Base-by-base conservation (phyloP, 2,797 vertebrate species). In the Mastacembelus armatus region DNA sequence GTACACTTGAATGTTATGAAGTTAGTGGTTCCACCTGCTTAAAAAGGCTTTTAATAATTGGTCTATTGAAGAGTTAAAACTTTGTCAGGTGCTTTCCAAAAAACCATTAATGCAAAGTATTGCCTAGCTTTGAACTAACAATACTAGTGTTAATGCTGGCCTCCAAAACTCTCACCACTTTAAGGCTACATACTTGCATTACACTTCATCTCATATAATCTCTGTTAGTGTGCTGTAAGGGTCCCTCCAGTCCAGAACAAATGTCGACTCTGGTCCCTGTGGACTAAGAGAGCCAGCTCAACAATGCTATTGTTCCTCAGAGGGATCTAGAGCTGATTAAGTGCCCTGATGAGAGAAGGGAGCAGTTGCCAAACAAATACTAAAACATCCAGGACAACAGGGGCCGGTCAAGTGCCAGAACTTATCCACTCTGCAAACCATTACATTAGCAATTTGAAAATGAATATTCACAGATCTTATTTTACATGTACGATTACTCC, bases 271-370 rank as follows among this genome's bases (percentile, higher is more conserved):
- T 10, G 63, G 74, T 84, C 77, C 63, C 83, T 5, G 21, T 7
- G 62, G 80, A 40, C 73, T 21, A 21, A n/a, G 45, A 57, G 43
- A 52, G 66, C 66, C n/a, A 78, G 78, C 66, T 70, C 68, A 85
- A 38, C 77, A 63, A 76, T 77, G 76, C 77, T 47, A 66, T 82
- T 76, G 73, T 75, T 74, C 65, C 61, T 77, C 73, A 19, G 35
- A 68, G 82, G 74, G 80, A 84, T 84, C 77, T 66, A 64, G 75
- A 60, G 69, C 73, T 81, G 86, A 89, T 83, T 81, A 77, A 86
- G 69, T 78, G 10, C 19, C 77, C 76, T 65, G 78, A 60, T 71
- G 81, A 88, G 75, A 68, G 81, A 84, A 45, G 2, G 50, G 36
- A 75, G 72, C 77, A n/a, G 81, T 56, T 72, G 77, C 65, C 43